Conservation (phyloP, 2,797 vertebrate species). For the Chiroxiphia lanceolata region DNA sequence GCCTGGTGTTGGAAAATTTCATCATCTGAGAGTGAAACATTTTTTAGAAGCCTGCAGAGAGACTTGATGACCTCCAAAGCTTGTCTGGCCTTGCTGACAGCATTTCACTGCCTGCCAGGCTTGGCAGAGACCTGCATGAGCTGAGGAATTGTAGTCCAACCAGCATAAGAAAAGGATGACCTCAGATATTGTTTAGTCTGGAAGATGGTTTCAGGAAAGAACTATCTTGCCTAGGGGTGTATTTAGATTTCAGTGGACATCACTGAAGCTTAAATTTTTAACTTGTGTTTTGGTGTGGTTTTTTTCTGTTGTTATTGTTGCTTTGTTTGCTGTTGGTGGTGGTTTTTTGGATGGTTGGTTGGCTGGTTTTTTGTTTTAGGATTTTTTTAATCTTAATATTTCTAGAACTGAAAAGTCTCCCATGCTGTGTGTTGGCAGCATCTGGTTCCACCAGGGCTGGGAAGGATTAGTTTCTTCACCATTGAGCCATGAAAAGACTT, state of each 20-base stretch:
- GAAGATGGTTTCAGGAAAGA: background rate
- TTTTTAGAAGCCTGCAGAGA: background rate
- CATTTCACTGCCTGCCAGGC: background rate
- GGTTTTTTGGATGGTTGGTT: background rate
- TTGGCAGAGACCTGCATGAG: background rate
- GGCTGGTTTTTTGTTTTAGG: background rate
- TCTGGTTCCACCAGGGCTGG: background rate
- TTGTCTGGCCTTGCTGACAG: background rate
- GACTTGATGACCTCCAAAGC: background rate
- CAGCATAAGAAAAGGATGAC: background rate
- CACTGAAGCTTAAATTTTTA: background rate
- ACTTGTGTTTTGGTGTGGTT: fast-evolving
- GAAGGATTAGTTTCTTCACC: background rate
- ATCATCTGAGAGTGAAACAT: background rate
- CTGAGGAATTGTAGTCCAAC: background rate
- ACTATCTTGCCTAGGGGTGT: background rate
- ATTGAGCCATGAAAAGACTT: background rate
- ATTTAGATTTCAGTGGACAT: background rate
- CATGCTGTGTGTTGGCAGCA: background rate
- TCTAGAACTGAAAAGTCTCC: background rate
- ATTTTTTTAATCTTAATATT: background rate
- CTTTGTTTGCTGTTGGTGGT: background rate
- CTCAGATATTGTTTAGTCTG: background rate
- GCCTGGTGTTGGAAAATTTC: background rate
- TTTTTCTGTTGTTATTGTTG: background rate